These are phyloP conservation scores for Rattus rattus DNA, from an alignment of 2,113 vertebrate genomes.

Conservation along the genomic window DNA sequence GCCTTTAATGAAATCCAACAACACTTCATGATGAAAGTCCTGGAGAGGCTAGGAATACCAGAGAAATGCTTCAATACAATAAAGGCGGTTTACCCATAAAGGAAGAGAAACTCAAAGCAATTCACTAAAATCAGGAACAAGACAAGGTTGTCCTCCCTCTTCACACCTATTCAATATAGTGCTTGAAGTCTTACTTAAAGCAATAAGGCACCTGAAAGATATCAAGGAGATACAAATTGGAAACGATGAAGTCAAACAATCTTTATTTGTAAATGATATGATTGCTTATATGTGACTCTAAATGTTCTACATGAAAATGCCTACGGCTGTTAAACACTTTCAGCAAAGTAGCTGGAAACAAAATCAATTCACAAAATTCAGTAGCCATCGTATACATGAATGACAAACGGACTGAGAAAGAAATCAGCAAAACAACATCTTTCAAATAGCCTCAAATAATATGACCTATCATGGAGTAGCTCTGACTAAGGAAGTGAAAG, in stretches of 20 bases:
- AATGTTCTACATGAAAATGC: not conserved
- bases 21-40: not conserved
- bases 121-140: not conserved
- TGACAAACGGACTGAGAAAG: not conserved
- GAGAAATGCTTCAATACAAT: not conserved
- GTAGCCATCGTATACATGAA: not conserved
- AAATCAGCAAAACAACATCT: not conserved
- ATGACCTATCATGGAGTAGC: not conserved
- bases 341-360: not conserved
- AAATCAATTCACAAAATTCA: not conserved
- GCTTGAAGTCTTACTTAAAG: not conserved
- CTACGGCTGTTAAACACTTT: not conserved
- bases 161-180: not conserved
- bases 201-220: not conserved
- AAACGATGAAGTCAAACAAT: not conserved
- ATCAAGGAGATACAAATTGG: not conserved
- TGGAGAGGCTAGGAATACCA: not conserved
- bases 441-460: not conserved
- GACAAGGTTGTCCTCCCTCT: not conserved
- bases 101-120: not conserved
- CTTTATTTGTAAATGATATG: not conserved
- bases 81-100: not conserved
- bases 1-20: not conserved
- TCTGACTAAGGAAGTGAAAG: not conserved
- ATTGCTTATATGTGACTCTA: not conserved